Base-by-base conservation (phyloP, 2,888 invertebrate species). In the Drosophila maculinotata region DNA sequence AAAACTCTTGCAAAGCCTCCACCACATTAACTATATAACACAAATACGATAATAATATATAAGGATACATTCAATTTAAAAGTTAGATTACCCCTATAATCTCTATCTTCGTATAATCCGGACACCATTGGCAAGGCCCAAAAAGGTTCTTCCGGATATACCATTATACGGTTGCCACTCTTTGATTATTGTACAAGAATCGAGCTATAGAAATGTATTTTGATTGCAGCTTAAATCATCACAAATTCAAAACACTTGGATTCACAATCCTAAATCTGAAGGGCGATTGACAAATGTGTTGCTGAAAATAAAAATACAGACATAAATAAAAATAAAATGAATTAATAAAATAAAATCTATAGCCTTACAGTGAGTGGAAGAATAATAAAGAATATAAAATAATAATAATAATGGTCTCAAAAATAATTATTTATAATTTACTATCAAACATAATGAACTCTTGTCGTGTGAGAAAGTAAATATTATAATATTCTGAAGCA, bases 1-100 rank as follows among this genome's bases (percentile, higher is more conserved):
- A 98, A 92, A 98, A 98, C 92, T 98, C 98, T 92, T 98, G 98
- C 59, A 98, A 93, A 7, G 98, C 98, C 92, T 98, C 98, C 60
- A 98, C 98, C 69, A 98, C 98, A 93, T 98, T 98, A 79, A 98
- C 98, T 95, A 93, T 1, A 76, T 56, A 49, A 7, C 3, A 1
- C 36, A 20, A 38, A 20, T 42, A n/a, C n/a, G n/a, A n/a, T n/a
- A n/a, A n/a, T n/a, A n/a, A n/a, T n/a, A n/a, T 20, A 30, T 4
- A 23, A 12, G 15, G 10, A 8, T 1, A 23, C 6, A 15, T 23
- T 28, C 2, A 25, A n/a, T 12, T 3, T 36, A 5, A 36, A 17
- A 14, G 6, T 12, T 1, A 25, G 68, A 79, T 90, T 86, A 91
- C 91, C 91, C 67, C 90, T 87, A 73, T 91, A 91, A 54, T 91